phyloP scores from a whole-genome alignment of 2,113 vertebrate genomes.

The Scophthalmus maximus region DNA sequence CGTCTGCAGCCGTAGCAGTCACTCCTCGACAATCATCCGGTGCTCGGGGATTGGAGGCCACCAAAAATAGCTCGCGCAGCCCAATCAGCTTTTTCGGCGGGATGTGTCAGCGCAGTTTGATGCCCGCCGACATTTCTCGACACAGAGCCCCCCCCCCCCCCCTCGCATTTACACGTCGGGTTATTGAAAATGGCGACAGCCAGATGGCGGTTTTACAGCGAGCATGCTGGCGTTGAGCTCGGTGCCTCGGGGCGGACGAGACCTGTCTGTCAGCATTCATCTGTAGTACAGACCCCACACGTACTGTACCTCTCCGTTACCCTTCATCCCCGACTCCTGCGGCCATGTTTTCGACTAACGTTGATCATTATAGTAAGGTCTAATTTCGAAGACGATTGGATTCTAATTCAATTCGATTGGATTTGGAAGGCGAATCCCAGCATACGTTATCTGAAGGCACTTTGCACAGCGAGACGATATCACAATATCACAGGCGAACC shows the following conservation, averaged over 20 bases:
- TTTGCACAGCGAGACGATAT: no score
- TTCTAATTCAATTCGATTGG: no score
- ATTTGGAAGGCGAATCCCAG: no score
- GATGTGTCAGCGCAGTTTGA: conserved; percentile 43
- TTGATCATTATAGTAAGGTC: no score
- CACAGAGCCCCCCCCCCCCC: no score
- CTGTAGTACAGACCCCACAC: background rate
- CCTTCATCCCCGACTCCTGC: background rate
- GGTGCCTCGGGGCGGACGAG: conserved; percentile 37
- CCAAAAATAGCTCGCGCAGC: conserved; percentile 53
- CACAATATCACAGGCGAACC: background rate
- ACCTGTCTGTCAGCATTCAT: conserved; percentile 58
- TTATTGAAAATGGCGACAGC: conserved; percentile 47
- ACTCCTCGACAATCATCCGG: conserved; percentile 26
- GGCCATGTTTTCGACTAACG: background rate
- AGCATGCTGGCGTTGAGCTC: conserved; percentile 37
- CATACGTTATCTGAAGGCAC: no score
- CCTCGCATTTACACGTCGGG: conserved; percentile 36
- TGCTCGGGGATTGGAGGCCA: conserved; percentile 24
- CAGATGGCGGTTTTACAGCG: conserved; percentile 60
- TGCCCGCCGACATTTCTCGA: conserved; percentile 27
- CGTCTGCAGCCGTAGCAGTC: conserved; percentile 21
- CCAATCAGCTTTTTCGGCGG: conserved; percentile 19
- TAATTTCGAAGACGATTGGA: background rate
- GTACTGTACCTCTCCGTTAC: background rate